Evolutionary conservation across 2,113 vertebrate genomes (phyloP).

Genomic region (Lepidothrix coronata): DNA sequence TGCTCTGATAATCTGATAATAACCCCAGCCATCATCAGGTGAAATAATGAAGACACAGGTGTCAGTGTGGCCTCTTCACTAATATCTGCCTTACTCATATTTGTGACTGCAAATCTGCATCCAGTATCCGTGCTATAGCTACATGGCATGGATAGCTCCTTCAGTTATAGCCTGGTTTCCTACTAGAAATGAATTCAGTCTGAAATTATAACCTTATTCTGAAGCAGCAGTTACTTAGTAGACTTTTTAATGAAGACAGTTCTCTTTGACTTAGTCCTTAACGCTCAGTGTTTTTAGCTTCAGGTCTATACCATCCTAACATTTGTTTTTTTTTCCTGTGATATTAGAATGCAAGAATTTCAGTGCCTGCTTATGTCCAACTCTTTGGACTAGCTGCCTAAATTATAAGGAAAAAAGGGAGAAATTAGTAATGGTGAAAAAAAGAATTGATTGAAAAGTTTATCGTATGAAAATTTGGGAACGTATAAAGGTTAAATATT

Average conservation of each 20-base stretch:
- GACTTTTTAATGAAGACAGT: background rate
- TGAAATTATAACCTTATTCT: background rate
- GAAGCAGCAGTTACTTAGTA: background rate
- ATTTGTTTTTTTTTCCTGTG: background rate
- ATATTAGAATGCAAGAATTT: background rate
- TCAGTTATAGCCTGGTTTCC: background rate
- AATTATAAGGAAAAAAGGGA: background rate
- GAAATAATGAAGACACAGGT: constrained; percentile 73
- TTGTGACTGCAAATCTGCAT: background rate
- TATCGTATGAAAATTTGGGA: background rate
- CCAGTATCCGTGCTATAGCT: background rate
- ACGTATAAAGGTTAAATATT: background rate
- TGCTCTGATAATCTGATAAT: constrained; percentile 70
- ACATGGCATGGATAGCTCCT: background rate
- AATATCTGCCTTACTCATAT: constrained; percentile 36
- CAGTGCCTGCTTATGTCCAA: background rate
- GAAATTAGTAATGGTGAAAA: background rate
- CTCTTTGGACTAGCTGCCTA: background rate
- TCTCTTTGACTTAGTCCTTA: background rate
- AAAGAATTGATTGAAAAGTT: background rate
- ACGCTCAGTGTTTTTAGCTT: background rate
- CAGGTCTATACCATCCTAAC: background rate
- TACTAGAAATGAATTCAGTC: background rate
- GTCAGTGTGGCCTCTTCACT: constrained; percentile 33
- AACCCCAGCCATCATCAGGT: constrained; percentile 67